Percentiles rank a stretch among this genome's conserved stretches.
These are phyloP conservation scores for Astropecten irregularis DNA, from an alignment of 53 echinoderm and acorn worm species.

Conservation along the genomic window DNA sequence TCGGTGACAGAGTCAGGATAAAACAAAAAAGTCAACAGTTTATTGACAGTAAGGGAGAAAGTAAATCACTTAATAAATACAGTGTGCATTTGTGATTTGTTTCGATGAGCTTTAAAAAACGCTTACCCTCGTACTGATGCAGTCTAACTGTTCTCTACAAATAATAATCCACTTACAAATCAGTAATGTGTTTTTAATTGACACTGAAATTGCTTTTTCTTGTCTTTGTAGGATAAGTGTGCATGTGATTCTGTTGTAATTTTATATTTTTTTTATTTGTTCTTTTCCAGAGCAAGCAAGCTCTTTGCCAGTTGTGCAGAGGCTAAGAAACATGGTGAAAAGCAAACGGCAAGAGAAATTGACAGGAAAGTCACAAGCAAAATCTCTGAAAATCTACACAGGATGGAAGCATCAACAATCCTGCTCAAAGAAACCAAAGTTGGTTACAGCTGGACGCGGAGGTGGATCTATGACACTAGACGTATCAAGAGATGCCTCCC, in stretches of 20 bases:
- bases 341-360: not conserved
- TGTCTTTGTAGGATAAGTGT: not conserved
- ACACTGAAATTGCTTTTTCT: too few species aligned
- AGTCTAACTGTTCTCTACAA: too few species aligned
- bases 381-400: slow-evolving; percentile 15
- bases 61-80: not conserved
- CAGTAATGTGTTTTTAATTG: too few species aligned
- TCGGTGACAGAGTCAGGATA: slow-evolving; percentile 5
- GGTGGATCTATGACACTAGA: slow-evolving; percentile 22
- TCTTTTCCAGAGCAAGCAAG: slow-evolving; percentile 20
- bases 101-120: not conserved
- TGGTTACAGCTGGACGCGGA: slow-evolving; percentile 8
- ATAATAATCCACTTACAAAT: too few species aligned
- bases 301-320: slow-evolving; percentile 5
- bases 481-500: slow-evolving; percentile 8
- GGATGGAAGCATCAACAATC: slow-evolving; percentile 26
- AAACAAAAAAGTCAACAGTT: not conserved
- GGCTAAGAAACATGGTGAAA: not conserved
- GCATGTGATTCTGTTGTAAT: not conserved
- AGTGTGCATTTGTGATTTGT: not conserved
- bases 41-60: not conserved
- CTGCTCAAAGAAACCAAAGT: not conserved
- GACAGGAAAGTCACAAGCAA: slow-evolving; percentile 1
- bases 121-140: not conserved
- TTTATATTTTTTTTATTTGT: not conserved